phyloP scores from a whole-genome alignment of 2,797 vertebrate genomes.

The Phataginus tricuspis region DNA sequence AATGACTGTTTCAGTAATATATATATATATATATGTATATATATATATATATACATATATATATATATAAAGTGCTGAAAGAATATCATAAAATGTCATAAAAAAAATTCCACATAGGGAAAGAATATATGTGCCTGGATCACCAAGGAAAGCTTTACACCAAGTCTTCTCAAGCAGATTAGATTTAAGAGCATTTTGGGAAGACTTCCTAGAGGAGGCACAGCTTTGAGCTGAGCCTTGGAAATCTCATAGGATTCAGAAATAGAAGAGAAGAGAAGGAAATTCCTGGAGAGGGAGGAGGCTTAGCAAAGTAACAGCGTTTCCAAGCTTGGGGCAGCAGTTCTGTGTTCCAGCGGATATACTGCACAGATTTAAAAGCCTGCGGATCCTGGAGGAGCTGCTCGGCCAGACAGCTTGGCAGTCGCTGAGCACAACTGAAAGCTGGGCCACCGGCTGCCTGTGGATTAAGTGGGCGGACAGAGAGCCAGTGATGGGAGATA shows the following conservation, averaged over 20 bases:
- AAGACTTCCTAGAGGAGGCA: slow-evolving; percentile 72
- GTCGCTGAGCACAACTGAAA: slow-evolving; percentile 52
- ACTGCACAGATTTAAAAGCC: slow-evolving; percentile 71
- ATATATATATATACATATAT: background rate
- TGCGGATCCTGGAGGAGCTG: slow-evolving; percentile 46
- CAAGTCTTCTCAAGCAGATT: background rate
- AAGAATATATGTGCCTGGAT: background rate
- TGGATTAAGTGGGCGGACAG: slow-evolving; percentile 73
- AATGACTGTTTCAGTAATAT: slow-evolving; percentile 23
- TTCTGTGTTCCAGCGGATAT: slow-evolving; percentile 45
- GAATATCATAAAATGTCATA: slow-evolving; percentile 53
- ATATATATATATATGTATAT: background rate
- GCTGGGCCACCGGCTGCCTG: slow-evolving; percentile 68
- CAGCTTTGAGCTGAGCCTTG: background rate
- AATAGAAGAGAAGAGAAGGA: slow-evolving; percentile 60
- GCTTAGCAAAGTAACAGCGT: slow-evolving; percentile 36
- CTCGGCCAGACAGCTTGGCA: slow-evolving; percentile 56
- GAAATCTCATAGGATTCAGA: slow-evolving; percentile 34
- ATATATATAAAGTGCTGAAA: slow-evolving; percentile 40
- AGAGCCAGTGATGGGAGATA: slow-evolving; percentile 70
- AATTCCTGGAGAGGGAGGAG: slow-evolving; percentile 70
- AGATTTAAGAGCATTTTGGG: slow-evolving; percentile 39
- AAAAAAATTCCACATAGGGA: background rate
- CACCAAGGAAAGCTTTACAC: background rate
- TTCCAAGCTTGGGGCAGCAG: slow-evolving; percentile 62